Percentiles rank a stretch among this genome's conserved stretches.
phyloP scores from a whole-genome alignment of 2,888 invertebrate species.

The Netelia inedita region DNA sequence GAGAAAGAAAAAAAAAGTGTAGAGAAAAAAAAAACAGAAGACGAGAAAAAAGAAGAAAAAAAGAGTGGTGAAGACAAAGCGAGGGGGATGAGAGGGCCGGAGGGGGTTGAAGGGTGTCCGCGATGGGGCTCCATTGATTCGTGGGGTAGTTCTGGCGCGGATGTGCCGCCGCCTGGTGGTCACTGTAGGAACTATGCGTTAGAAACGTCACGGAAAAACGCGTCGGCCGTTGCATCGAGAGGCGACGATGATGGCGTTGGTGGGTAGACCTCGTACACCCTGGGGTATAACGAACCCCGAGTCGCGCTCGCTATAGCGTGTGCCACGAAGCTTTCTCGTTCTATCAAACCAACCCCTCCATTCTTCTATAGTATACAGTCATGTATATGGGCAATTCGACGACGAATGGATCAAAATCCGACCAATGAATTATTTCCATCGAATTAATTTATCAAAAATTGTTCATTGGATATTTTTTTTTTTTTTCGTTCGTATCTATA shows the following conservation, averaged over 20 bases:
- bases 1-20: slow-evolving; percentile 12
- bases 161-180: slow-evolving; percentile 55
- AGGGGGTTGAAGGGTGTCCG: slow-evolving; percentile 65
- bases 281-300: slow-evolving; percentile 81
- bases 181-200: slow-evolving; percentile 71
- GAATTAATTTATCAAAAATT: no score
- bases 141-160: slow-evolving; percentile 72
- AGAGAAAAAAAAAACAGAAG: slow-evolving; percentile 12
- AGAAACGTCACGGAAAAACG: slow-evolving; percentile 22
- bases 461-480: no score
- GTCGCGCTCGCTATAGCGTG: slow-evolving; percentile 21
- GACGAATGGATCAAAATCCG: no score
- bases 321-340: slow-evolving; percentile 27
- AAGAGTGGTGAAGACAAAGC: slow-evolving; percentile 9
- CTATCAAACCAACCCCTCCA: slow-evolving; percentile 18
- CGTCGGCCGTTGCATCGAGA: slow-evolving; percentile 78
- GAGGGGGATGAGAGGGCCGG: slow-evolving; percentile 43
- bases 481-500: no score
- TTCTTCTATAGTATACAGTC: slow-evolving; percentile 7
- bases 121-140: slow-evolving; percentile 84
- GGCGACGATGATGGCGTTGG: slow-evolving; percentile 73
- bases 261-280: slow-evolving; percentile 34
- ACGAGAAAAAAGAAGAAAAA: slow-evolving; percentile 12
- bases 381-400: not conserved
- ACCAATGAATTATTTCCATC: no score